These are phyloP conservation scores for Mesorhabditis spiculigera DNA, from an alignment of 2,888 invertebrate genomes.

Conservation along the genomic window DNA sequence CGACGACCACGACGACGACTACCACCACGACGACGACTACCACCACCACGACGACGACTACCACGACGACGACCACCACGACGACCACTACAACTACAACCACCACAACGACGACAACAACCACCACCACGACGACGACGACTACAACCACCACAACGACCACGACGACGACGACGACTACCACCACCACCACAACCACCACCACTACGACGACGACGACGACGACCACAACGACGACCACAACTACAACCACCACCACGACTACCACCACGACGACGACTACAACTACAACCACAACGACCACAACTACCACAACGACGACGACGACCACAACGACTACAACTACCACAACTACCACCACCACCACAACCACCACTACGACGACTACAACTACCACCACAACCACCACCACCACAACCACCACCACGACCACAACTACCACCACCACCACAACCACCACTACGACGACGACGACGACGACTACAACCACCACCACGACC, in stretches of 20 bases:
- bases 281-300: not conserved
- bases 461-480: conserved; percentile 10
- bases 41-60: conserved; percentile 7
- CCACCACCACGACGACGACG: not conserved
- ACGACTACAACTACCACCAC: not conserved
- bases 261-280: not conserved
- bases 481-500: conserved; percentile 10
- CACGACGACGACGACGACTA: conserved; percentile 5
- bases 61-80: not conserved
- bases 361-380: not conserved
- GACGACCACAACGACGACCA: not conserved
- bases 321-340: not conserved
- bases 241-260: not conserved
- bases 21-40: conserved; percentile 12
- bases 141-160: conserved; percentile 12
- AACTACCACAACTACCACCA: not conserved
- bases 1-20: conserved; percentile 13
- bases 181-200: not conserved
- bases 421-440: not conserved
- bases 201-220: not conserved
- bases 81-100: conserved; percentile 6
- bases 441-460: conserved; percentile 7
- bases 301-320: not conserved
- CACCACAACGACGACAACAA: not conserved
- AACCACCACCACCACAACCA: not conserved